Evolutionary conservation across 1,140 invertebrate species (phyloP).

Genomic region (Chymomyza costata): DNA sequence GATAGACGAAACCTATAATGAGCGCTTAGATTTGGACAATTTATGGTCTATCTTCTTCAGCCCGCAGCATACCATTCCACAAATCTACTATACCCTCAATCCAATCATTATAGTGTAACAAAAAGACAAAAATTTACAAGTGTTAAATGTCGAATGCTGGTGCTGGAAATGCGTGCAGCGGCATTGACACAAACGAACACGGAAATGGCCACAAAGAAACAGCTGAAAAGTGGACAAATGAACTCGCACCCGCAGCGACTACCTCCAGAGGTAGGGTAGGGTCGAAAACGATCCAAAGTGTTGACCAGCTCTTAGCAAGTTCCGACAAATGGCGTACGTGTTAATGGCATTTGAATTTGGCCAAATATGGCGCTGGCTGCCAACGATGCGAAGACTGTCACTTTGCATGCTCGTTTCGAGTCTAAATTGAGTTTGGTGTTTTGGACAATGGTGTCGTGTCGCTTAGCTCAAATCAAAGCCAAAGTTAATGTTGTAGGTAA

Average conservation of each 20-base stretch:
- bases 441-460: background rate
- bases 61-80: too few species aligned
- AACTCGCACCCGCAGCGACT: slow-evolving; percentile 19
- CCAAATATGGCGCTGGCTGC: slow-evolving; percentile 63
- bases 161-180: slow-evolving; percentile 60
- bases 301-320: slow-evolving; percentile 3
- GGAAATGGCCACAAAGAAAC: slow-evolving; percentile 46
- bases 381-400: slow-evolving; percentile 39
- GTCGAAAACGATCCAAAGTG: too few species aligned
- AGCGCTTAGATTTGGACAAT: too few species aligned
- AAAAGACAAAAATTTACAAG: slow-evolving; percentile 61
- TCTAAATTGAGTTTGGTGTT: too few species aligned
- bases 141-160: slow-evolving; percentile 68
- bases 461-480: slow-evolving; percentile 2
- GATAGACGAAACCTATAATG: too few species aligned
- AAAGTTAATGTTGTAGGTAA: too few species aligned
- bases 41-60: too few species aligned
- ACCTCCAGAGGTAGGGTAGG: background rate
- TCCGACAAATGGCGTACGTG: slow-evolving; percentile 70
- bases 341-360: slow-evolving; percentile 74
- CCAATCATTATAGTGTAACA: too few species aligned
- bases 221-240: slow-evolving; percentile 63
- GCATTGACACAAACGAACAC: slow-evolving; percentile 53
- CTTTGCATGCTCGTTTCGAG: slow-evolving; percentile 64
- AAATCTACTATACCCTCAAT: too few species aligned